Conservation (phyloP, 2,797 vertebrate genomes). For the Anabacerthia variegaticeps region DNA sequence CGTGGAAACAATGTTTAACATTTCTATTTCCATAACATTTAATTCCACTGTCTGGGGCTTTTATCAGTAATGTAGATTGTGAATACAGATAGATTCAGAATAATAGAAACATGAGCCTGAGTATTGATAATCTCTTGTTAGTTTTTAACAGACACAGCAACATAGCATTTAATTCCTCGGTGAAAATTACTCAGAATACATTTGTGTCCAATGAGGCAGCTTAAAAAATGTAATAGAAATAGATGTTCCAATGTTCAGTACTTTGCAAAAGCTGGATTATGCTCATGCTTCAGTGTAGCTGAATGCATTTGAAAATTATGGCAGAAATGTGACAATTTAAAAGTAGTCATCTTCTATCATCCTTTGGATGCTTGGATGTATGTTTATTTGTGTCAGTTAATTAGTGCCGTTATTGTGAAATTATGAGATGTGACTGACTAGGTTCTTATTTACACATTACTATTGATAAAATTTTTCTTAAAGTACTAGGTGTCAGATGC, state of each 20-base stretch:
- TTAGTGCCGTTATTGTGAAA: not conserved
- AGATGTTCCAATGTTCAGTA: not conserved
- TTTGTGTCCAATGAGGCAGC: not conserved
- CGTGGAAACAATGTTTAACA: slow-evolving; percentile 11
- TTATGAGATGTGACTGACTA: not conserved
- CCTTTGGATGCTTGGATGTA: not conserved
- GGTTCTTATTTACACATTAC: not conserved
- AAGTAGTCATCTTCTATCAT: not conserved
- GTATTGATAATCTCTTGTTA: not conserved
- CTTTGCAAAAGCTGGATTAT: not conserved
- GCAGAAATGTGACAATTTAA: not conserved
- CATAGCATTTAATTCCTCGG: not conserved
- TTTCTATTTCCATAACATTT: not conserved
- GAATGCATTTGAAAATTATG: not conserved
- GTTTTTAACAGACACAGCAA: not conserved
- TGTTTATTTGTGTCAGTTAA: not conserved
- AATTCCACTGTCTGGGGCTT: slow-evolving; percentile 20
- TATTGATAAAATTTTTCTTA: not conserved
- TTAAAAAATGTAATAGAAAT: not conserved
- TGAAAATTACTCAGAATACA: not conserved
- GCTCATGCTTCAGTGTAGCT: not conserved
- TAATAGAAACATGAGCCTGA: not conserved
- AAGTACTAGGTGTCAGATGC: not conserved
- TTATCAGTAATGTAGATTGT: slow-evolving; percentile 11
- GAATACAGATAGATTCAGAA: not conserved